Evolutionary conservation across 2,797 vertebrate species (phyloP), one percentile per base, ranked within the genome.

Genomic region (Takifugu rubripes): DNA sequence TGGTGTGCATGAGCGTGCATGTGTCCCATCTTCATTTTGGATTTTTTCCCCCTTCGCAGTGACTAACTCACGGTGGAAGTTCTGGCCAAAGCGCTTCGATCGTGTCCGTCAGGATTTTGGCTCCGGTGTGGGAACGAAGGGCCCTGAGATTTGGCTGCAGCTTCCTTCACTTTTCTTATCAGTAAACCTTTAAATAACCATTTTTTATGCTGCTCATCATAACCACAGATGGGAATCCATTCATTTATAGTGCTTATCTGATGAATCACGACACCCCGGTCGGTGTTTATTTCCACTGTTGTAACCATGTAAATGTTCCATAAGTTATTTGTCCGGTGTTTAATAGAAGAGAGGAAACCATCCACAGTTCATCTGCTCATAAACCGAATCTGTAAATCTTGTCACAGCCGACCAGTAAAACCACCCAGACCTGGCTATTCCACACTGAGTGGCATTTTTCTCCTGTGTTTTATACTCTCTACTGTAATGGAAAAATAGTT

Each of bases 401-500:
- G 49, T 63, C 26, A 33, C 24, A n/a, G 33, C 58, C 42, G 42
- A 56, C 58, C 68, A 75, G 65, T 85, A 61, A 82, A 81, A 72
- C 73, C 54, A 61, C 2, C 5, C 66, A 74, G 69, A 82, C 52
- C 42, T 36, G 40, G 70, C 52, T 2, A 27, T 62, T 66, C 73
- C 57, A 55, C 56, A 17, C 64, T 57, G 63, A 72, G 47, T 59
- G 24, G 29, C n/a, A n/a, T 25, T 61, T 66, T 59, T 64, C 79
- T 72, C 68, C 64, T 69, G 69, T n/a, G 2, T 51, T 70, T 67
- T 61, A 50, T 70, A 75, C 44, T 36, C 52, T 59, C 61, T 55
- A 56, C 62, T 8, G 27, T 77, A 67, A 84, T 76, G 76, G 68
- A 79, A 82, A 84, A 84, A 83, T 48, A 49, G 62, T 77, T 80